phyloP scores from a whole-genome alignment of 1,140 invertebrate genomes.

The Metopolophium dirhodum region DNA sequence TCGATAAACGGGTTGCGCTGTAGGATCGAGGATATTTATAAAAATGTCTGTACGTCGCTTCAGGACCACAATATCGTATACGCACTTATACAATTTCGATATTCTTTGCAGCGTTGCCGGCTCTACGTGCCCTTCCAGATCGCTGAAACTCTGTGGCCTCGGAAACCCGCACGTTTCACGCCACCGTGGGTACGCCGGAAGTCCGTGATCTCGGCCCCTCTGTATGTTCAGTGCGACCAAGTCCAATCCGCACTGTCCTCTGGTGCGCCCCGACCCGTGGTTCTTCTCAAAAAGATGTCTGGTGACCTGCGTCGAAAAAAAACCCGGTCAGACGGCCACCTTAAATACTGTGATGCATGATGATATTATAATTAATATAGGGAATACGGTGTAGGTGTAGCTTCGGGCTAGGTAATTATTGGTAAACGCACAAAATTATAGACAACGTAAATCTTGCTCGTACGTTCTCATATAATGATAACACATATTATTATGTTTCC shows the following conservation, averaged over 20 bases:
- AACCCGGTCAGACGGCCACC: too few species aligned
- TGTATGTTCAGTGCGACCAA: constrained; percentile 87
- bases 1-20: background rate
- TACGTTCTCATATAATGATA: too few species aligned
- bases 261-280: background rate
- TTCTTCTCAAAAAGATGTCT: constrained; percentile 76
- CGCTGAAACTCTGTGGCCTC: constrained; percentile 74
- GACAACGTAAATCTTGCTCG: too few species aligned
- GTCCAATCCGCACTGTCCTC: constrained; percentile 75
- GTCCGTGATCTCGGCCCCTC: constrained; percentile 85
- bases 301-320: constrained; percentile 67
- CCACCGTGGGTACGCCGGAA: constrained; percentile 80
- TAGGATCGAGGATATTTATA: background rate
- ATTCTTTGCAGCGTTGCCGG: constrained; percentile 70
- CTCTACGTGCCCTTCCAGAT: constrained; percentile 74
- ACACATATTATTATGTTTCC: too few species aligned
- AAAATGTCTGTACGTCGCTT: background rate
- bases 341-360: too few species aligned
- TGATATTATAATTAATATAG: too few species aligned
- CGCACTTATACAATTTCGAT: constrained; percentile 71
- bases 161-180: constrained; percentile 77
- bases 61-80: constrained; percentile 24
- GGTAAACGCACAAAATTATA: too few species aligned
- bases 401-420: too few species aligned
- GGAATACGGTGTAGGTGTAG: too few species aligned